Evolutionary conservation across 2,113 vertebrate species (phyloP).

Genomic region (Perca schrenkii): DNA sequence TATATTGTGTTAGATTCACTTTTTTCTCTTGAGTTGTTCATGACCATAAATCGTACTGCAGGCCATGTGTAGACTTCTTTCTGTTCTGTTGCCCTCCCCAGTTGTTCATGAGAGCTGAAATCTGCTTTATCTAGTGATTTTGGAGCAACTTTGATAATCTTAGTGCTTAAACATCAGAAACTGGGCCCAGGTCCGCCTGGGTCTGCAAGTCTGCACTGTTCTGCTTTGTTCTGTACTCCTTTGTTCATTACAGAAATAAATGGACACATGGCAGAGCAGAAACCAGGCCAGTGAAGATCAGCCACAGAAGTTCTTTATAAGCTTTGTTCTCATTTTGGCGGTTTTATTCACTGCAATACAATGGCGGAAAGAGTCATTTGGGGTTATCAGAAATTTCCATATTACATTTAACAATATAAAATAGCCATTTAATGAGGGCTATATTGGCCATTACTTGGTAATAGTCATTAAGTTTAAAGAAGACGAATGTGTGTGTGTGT

Average conservation of each 20-base stretch:
- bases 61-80: background rate
- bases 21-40: background rate
- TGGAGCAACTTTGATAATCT: conserved; percentile 29
- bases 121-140: conserved; percentile 12
- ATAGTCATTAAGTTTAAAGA: background rate
- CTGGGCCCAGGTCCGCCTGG: background rate
- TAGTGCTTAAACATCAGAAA: conserved; percentile 37
- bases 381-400: conserved; percentile 17
- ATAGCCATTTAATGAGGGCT: background rate
- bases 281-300: conserved; percentile 19
- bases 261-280: conserved; percentile 41
- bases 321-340: conserved; percentile 18
- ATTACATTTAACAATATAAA: background rate
- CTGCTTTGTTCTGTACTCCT: conserved; percentile 21
- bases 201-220: conserved; percentile 13
- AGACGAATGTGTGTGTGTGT: background rate
- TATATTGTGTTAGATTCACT: background rate
- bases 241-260: conserved; percentile 46
- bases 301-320: conserved; percentile 13
- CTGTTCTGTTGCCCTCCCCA: background rate
- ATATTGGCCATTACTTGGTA: background rate
- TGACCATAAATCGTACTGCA: background rate
- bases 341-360: conserved; percentile 5
- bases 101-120: conserved; percentile 1
- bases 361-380: background rate